A percentile compares a stretch with the other conserved stretches of the same genome.
These are phyloP conservation scores for Clivina fossor DNA, from an alignment of 2,888 invertebrate genomes.

Conservation along the genomic window DNA sequence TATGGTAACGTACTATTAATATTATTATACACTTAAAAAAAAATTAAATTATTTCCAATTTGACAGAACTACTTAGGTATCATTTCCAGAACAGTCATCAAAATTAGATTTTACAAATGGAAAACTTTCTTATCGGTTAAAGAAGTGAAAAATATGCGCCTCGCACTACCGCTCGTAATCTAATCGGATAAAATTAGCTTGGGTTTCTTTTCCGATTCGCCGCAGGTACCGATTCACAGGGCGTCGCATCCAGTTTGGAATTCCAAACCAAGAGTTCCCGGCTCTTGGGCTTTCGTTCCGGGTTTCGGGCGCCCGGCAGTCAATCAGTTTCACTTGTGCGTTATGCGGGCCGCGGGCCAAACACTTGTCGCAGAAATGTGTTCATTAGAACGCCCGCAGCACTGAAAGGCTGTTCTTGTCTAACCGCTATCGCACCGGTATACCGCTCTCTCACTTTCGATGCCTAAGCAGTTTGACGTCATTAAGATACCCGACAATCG, in stretches of 20 bases:
- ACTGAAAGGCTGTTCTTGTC: background rate
- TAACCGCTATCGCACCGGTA: background rate
- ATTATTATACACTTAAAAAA: no score
- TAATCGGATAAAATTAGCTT: slow-evolving; percentile 21
- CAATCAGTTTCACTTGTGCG: slow-evolving; percentile 32
- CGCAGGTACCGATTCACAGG: slow-evolving; percentile 29
- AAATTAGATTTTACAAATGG: no score
- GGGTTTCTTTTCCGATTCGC: slow-evolving; percentile 16
- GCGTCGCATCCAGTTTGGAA: slow-evolving; percentile 19
- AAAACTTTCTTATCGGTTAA: no score
- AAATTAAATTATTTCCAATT: no score
- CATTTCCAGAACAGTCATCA: no score
- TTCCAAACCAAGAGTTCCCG: slow-evolving; percentile 7
- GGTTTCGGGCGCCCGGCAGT: slow-evolving; percentile 16
- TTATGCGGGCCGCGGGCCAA: slow-evolving; percentile 20
- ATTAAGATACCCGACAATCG: slow-evolving; percentile 20
- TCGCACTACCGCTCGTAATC: slow-evolving; percentile 7
- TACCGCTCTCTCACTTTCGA: background rate
- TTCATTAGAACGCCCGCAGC: slow-evolving; percentile 27
- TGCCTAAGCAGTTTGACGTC: slow-evolving; percentile 14
- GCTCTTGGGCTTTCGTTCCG: background rate
- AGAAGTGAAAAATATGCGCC: slow-evolving; percentile 20
- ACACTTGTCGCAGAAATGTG: slow-evolving; percentile 32
- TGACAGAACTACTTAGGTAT: no score
- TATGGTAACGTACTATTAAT: no score